Evolutionary conservation across 92 coral and sea anemone species (phyloP), one percentile per base, ranked within the genome.

Genomic region (Zoanthus solanderi): DNA sequence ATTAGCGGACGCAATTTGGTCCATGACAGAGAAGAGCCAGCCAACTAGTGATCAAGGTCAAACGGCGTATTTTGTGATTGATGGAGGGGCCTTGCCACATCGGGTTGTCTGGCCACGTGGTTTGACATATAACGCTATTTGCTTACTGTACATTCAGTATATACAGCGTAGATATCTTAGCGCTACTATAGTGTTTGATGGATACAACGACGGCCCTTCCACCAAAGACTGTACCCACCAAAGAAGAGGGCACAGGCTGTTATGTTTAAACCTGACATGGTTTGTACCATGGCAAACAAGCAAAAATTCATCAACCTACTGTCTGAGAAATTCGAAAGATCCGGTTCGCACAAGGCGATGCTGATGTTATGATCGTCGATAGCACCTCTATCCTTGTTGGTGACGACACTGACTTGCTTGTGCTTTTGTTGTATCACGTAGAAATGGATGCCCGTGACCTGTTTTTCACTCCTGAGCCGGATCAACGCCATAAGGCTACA

Each of bases 11-110:
- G 23, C 23, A 23, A 23, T 23, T 23, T 23, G 23, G 23, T 23
- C 23, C 23, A 23, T 23, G 23, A 23, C 23, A 23, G 23, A 23
- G 23, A 23, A 23, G 23, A 23, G 23, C 23, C 23, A 23, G 23
- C 23, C 23, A 91, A 90, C 56, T 77, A 86, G 17, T 92, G 95
- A 91, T 23, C 23, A 23, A 23, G 23, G 23, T 23, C 23, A 23
- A 57, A 65, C 37, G 37, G 79, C 60, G 58, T 65, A 78, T 45
- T 88, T 18, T 84, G 91, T 78, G 7, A 66, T 91, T 9, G 94
- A 91, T 73, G 92, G 91, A n/a, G 94, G 89, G 16, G 89, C 91
- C 14, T 69, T 91, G 7, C 46, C 88, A 10, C 94, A 91, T 50
- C 85, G 93, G 7, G 81, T 92, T 10, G 54, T 72, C 2, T 91